Base-by-base conservation (phyloP, 2,113 vertebrate genomes). In the Hippolais icterina region DNA sequence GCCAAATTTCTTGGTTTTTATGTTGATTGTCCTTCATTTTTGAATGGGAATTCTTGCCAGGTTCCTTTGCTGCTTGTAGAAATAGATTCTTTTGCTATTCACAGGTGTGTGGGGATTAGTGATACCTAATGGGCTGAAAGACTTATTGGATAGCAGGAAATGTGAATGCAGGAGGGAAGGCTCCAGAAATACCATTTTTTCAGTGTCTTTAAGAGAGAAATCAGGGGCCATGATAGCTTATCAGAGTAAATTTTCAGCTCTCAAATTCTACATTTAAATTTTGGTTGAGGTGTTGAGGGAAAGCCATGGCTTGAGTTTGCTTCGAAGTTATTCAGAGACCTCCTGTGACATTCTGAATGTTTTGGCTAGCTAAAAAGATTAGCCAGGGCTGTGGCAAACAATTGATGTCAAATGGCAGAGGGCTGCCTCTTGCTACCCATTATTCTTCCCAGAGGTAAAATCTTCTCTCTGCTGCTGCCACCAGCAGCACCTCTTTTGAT, bases 381-480 rank as follows among this genome's bases (percentile, higher is more conserved):
- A 59, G 22, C 84, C 42, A 33, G 31, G 66, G 33, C 52, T 59
- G 41, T 75, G 91, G 78, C 79, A 92, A 94, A n/a, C 18, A 83
- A 52, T 27, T 64, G 88, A 71, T 81, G 39, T 16, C 64, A 82
- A 88, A 74, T 33, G 85, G 56, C 75, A 93, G 35, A 95, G 52
- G 20, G 19, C 35, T 94, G 88, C 71, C 69, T 78, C 72, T 44
- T 71, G 42, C 68, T 86, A 47, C 56, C 39, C 0, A 2, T 44
- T 69, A 64, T 78, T 92, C 71, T 70, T 86, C 50, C 75, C 76
- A 88, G 64, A 81, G 41, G 52, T 93, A 90, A 92, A 92, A 81
- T 92, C 75, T 47, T 65, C 29, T 91, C 70, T 91, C 65, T 65
- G 69, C 44, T 79, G 41, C 78, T 94, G 63, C 78, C 66, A 85